phyloP scores from a whole-genome alignment of 2,113 vertebrate genomes.

The Pipa parva region DNA sequence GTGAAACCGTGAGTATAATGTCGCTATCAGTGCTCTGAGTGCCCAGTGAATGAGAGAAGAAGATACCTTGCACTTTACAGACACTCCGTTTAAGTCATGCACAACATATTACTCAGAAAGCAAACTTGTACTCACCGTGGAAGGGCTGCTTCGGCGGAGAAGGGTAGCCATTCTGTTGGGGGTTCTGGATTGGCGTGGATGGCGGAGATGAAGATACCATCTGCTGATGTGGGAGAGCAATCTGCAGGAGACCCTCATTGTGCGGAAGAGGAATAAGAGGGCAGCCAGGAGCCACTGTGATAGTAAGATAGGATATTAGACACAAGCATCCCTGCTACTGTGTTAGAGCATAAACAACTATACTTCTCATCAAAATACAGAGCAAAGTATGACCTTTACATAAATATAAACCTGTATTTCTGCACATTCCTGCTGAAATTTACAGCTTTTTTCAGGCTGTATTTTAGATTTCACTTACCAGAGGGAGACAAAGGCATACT shows the following conservation, averaged over 20 bases:
- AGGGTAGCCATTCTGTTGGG: constrained; percentile 54
- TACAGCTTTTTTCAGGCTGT: no score
- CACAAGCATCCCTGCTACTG: no score
- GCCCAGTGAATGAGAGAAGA: no score
- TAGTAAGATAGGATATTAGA: neutral
- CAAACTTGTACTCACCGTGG: constrained; percentile 60
- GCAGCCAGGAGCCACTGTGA: constrained; percentile 48
- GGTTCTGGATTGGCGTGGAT: constrained; percentile 47
- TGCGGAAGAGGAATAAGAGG: constrained; percentile 59
- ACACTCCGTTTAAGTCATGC: no score
- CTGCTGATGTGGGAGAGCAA: constrained; percentile 43
- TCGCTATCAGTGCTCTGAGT: no score
- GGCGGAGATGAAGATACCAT: constrained; percentile 41
- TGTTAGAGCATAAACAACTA: neutral
- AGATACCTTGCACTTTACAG: no score
- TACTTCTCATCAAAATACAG: fast-evolving
- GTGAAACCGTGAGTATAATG: neutral
- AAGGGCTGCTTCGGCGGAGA: constrained; percentile 53
- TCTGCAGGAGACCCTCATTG: constrained; percentile 54
- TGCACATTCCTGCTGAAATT: no score
- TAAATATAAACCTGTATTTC: no score
- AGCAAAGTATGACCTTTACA: neutral
- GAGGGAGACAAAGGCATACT: constrained; percentile 61
- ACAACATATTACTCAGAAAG: no score
- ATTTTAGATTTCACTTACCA: no score